phyloP scores from a whole-genome alignment of 2,797 vertebrate species.

The Microchirus variegatus region DNA sequence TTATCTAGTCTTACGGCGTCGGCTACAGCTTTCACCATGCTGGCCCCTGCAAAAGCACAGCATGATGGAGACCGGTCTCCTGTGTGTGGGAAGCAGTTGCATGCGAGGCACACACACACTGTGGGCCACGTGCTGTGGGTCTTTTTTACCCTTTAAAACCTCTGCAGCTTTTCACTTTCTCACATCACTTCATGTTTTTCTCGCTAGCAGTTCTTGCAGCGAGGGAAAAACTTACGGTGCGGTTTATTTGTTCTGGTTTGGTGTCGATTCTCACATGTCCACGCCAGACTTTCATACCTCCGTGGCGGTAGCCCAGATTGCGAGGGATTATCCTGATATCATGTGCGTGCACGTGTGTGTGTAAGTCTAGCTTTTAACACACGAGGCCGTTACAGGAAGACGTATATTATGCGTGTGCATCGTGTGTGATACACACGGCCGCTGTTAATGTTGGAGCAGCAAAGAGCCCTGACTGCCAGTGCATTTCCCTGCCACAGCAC shows the following conservation, averaged over 20 bases:
- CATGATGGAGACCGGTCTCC: constrained; percentile 55
- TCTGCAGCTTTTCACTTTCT: constrained; percentile 55
- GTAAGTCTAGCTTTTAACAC: constrained; percentile 32
- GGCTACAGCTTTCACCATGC: constrained; percentile 30
- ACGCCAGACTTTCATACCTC: constrained; percentile 71
- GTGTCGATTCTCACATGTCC: constrained; percentile 77
- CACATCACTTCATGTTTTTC: constrained; percentile 53
- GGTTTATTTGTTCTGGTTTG: constrained; percentile 81
- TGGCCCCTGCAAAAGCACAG: constrained; percentile 38
- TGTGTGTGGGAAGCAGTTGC: constrained; percentile 75
- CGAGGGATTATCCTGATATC: constrained; percentile 65
- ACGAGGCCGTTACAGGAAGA: constrained; percentile 33
- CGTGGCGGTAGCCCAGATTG: constrained; percentile 72
- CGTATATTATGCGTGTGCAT: constrained; percentile 15
- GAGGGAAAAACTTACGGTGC: constrained; percentile 74
- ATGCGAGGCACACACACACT: constrained; percentile 73
- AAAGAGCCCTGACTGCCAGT: constrained; percentile 45
- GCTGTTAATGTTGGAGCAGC: constrained; percentile 50
- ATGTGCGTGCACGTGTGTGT: constrained; percentile 35
- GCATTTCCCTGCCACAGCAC: constrained; percentile 41
- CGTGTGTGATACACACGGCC: constrained; percentile 23
- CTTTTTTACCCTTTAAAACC: constrained; percentile 62
- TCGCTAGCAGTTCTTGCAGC: constrained; percentile 50
- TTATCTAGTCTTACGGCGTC: constrained; percentile 39
- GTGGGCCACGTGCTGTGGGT: constrained; percentile 70